A percentile compares a stretch with the other conserved stretches of the same genome.
phyloP scores from a whole-genome alignment of 1,140 invertebrate genomes.

The Euura lappo region DNA sequence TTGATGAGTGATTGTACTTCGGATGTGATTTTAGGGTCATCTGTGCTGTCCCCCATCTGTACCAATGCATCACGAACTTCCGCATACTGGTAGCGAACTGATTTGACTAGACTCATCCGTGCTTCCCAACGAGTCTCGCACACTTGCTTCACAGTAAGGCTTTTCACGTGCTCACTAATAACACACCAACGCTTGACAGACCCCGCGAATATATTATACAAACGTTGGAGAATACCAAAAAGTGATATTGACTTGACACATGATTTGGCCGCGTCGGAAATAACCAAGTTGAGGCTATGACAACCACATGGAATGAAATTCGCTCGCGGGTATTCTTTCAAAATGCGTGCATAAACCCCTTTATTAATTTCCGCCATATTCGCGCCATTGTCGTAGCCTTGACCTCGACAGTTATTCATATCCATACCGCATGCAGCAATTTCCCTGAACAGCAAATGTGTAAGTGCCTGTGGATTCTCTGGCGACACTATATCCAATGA shows the following conservation, averaged over 20 bases:
- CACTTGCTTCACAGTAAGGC: constrained; percentile 40
- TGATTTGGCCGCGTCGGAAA: constrained; percentile 29
- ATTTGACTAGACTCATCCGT: constrained; percentile 35
- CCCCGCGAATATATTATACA: constrained; percentile 32
- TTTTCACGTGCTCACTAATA: constrained; percentile 32
- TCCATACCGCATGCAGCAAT: constrained; percentile 15
- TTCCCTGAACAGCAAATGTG: neutral
- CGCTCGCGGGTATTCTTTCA: constrained; percentile 30
- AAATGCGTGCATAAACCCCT: constrained; percentile 36
- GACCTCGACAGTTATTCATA: constrained; percentile 30
- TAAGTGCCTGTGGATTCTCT: neutral
- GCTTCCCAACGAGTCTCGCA: constrained; percentile 42
- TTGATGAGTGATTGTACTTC: neutral
- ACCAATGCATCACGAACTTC: neutral
- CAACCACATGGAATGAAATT: constrained; percentile 33
- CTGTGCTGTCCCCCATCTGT: neutral
- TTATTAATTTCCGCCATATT: constrained; percentile 37
- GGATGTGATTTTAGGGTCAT: neutral
- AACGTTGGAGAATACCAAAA: constrained; percentile 28
- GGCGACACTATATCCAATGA: constrained; percentile 1
- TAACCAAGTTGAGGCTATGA: constrained; percentile 36
- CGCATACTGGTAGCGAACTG: constrained; percentile 6
- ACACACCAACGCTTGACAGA: constrained; percentile 41
- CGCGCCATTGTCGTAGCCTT: constrained; percentile 39
- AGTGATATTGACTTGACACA: constrained; percentile 20